A percentile compares a stretch with the other conserved stretches of the same genome.
phyloP scores from a whole-genome alignment of 2,888 invertebrate species.

The Leucoma salicis region DNA sequence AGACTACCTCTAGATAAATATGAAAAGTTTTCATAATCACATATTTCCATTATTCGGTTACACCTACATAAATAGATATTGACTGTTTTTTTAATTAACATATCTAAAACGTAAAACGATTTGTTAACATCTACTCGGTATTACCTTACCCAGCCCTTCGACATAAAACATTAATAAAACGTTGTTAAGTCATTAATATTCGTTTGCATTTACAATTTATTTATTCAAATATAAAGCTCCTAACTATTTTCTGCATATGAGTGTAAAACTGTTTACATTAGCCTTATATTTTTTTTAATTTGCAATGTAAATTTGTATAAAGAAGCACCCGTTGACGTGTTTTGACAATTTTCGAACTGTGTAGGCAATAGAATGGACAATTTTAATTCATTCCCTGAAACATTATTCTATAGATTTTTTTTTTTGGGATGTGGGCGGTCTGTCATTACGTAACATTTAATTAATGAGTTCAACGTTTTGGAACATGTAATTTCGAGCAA shows the following conservation, averaged over 20 bases:
- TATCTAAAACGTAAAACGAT: constrained; percentile 6
- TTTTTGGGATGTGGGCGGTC: constrained; percentile 22
- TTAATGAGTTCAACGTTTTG: constrained; percentile 48
- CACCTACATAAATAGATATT: constrained; percentile 14
- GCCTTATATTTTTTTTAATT: no score
- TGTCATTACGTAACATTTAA: constrained; percentile 32
- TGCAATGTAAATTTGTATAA: no score
- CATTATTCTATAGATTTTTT: constrained; percentile 33
- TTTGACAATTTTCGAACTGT: constrained; percentile 34
- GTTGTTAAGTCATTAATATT: no score
- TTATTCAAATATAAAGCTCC: no score
- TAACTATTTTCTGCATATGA: no score
- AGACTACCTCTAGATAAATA: no score
- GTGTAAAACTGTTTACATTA: no score
- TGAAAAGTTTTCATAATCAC: no score
- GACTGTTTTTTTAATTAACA: constrained; percentile 13
- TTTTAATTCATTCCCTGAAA: constrained; percentile 35
- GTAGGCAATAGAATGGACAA: constrained; percentile 19
- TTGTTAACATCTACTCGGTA: constrained; percentile 1
- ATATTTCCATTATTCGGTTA: constrained; percentile 9
- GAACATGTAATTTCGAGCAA: constrained; percentile 57
- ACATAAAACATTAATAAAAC: constrained; percentile 4
- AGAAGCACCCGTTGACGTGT: constrained; percentile 16
- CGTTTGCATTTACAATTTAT: no score
- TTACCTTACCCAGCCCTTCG: not conserved